Conservation (phyloP, 2,888 invertebrate genomes). For the Callosobruchus maculatus region DNA sequence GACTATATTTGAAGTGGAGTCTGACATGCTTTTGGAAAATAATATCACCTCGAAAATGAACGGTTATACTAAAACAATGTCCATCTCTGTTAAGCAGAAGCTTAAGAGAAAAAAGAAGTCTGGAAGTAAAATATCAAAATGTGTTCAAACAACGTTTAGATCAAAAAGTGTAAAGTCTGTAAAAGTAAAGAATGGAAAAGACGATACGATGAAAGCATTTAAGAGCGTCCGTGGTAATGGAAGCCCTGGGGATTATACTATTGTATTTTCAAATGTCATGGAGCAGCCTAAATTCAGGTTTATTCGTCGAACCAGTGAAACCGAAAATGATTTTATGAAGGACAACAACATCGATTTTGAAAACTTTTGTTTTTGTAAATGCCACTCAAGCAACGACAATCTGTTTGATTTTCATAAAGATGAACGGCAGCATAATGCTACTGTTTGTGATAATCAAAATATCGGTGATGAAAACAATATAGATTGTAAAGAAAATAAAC, state of each 20-base stretch:
- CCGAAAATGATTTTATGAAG: not conserved
- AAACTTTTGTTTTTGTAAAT: conserved; percentile 16
- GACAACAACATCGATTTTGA: not conserved
- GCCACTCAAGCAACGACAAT: conserved; percentile 10
- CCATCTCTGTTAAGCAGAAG: conserved; percentile 22
- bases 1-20: conserved; percentile 28
- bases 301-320: conserved; percentile 8
- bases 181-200: not conserved
- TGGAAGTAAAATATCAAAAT: conserved; percentile 5
- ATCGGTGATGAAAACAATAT: not conserved
- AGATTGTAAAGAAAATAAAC: not conserved
- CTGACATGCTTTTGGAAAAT: conserved; percentile 28
- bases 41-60: conserved; percentile 19
- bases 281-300: conserved; percentile 17
- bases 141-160: conserved; percentile 13
- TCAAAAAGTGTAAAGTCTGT: conserved; percentile 20
- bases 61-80: conserved; percentile 30
- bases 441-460: not conserved
- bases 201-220: conserved; percentile 1
- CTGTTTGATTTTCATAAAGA: conserved; percentile 15
- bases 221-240: not conserved
- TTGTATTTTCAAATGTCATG: conserved; percentile 17
- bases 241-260: conserved; percentile 19
- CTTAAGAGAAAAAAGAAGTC: not conserved
- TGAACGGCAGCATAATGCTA: not conserved